phyloP scores from a whole-genome alignment of 2,797 vertebrate genomes.

The Eulemur albifrons region DNA sequence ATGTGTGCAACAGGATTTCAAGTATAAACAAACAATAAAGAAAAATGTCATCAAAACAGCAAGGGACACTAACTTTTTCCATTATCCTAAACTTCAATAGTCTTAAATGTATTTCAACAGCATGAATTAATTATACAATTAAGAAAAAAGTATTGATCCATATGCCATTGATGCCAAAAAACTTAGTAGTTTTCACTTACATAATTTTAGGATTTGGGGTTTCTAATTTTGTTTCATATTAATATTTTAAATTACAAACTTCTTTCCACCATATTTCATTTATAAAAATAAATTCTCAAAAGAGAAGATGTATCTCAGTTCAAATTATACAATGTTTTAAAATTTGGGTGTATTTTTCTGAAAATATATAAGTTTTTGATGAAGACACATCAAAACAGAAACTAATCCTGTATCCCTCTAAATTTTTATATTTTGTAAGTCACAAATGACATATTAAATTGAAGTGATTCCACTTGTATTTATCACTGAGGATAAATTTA shows the following conservation, averaged over 20 bases:
- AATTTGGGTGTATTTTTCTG: not conserved
- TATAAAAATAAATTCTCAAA: not conserved
- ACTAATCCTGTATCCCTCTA: not conserved
- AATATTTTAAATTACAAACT: constrained; percentile 6
- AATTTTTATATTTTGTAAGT: not conserved
- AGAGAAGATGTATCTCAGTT: not conserved
- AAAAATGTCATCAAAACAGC: not conserved
- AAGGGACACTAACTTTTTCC: not conserved
- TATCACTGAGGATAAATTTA: not conserved
- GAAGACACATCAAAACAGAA: not conserved
- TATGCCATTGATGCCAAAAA: not conserved
- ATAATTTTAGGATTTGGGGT: not conserved
- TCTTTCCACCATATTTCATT: not conserved
- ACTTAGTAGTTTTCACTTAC: not conserved
- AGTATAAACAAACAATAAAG: not conserved
- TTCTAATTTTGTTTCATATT: not conserved
- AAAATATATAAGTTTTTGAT: not conserved
- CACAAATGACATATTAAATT: not conserved
- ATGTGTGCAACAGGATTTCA: not conserved
- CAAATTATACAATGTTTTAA: not conserved
- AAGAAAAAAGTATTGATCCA: not conserved
- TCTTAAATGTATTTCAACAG: not conserved
- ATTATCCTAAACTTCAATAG: not conserved
- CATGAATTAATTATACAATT: not conserved
- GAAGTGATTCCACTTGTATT: not conserved